Evolutionary conservation across 2,797 vertebrate genomes (phyloP).

Genomic region (Siniperca scherzeri): DNA sequence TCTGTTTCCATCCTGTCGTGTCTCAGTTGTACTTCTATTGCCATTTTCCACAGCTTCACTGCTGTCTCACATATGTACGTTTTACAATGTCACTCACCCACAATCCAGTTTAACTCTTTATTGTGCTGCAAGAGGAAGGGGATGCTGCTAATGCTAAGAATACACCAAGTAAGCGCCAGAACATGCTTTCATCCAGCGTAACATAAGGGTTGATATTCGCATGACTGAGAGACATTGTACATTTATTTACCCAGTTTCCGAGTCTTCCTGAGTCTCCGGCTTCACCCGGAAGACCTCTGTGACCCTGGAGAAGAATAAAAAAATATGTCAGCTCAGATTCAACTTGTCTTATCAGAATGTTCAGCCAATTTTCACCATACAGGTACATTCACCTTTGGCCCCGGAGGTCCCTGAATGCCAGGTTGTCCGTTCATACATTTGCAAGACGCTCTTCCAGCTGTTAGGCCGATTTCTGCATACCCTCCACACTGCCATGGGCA

Average conservation of each 20-base stretch:
- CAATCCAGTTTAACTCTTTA: conserved; percentile 59
- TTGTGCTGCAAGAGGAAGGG: conserved; percentile 24
- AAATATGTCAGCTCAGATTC: conserved; percentile 35
- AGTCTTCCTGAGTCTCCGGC: conserved; percentile 79
- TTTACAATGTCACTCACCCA: conserved; percentile 68
- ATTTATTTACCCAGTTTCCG: conserved; percentile 83
- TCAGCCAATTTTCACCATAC: not conserved
- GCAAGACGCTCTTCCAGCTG: conserved; percentile 77
- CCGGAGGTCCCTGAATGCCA: conserved; percentile 74
- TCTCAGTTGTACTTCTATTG: conserved; percentile 72
- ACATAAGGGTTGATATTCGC: not conserved
- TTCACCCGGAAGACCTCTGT: conserved; percentile 83
- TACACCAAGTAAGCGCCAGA: not conserved
- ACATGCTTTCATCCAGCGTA: not conserved
- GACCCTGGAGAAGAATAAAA: conserved; percentile 75
- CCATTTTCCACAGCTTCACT: conserved; percentile 83
- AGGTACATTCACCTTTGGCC: conserved; percentile 78
- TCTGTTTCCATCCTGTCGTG: conserved; percentile 82
- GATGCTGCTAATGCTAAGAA: conserved; percentile 5
- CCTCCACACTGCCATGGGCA: conserved; percentile 79
- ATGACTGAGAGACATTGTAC: conserved; percentile 13
- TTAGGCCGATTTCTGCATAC: conserved; percentile 81
- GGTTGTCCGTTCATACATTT: conserved; percentile 82
- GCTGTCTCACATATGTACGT: conserved; percentile 58
- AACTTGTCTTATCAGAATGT: not conserved